Conservation (phyloP, 2,888 invertebrate species). For the Rhagonycha lutea region DNA sequence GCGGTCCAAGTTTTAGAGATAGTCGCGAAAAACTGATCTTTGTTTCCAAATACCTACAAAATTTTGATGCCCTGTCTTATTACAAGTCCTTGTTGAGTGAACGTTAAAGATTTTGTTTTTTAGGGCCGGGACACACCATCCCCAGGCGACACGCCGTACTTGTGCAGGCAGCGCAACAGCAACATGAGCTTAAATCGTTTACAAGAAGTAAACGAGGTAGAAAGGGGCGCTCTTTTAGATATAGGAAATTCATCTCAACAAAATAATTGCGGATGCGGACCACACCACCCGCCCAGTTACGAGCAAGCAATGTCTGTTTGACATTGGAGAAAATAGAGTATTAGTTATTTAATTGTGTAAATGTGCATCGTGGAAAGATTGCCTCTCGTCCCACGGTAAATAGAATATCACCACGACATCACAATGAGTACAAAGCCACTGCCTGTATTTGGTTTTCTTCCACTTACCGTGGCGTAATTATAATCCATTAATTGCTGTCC, state of each 20-base stretch:
- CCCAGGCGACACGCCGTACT: constrained; percentile 78
- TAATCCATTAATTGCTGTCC: neutral
- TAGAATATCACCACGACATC: neutral
- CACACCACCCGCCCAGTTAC: constrained; percentile 32
- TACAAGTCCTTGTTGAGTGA: neutral
- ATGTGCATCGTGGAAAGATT: neutral
- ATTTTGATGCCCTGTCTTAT: constrained; percentile 1
- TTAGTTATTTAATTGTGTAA: neutral
- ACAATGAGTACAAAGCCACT: neutral
- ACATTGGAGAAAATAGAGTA: constrained; percentile 38
- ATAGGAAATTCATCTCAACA: constrained; percentile 35
- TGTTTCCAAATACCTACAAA: neutral
- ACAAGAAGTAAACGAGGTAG: constrained; percentile 58
- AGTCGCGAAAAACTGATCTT: too few relatives aligned
- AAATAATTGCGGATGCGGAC: constrained; percentile 34
- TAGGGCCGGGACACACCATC: constrained; percentile 72
- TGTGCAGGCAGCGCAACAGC: constrained; percentile 79
- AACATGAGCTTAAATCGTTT: constrained; percentile 57
- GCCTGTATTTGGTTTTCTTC: neutral
- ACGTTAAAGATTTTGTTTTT: constrained; percentile 7
- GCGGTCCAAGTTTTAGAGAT: too few relatives aligned
- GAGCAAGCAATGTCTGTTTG: constrained; percentile 47
- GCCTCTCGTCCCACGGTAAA: neutral
- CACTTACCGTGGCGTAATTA: neutral
- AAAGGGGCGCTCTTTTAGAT: constrained; percentile 56